phyloP scores from a whole-genome alignment of 2,888 invertebrate genomes.

The Rosalia funebris region DNA sequence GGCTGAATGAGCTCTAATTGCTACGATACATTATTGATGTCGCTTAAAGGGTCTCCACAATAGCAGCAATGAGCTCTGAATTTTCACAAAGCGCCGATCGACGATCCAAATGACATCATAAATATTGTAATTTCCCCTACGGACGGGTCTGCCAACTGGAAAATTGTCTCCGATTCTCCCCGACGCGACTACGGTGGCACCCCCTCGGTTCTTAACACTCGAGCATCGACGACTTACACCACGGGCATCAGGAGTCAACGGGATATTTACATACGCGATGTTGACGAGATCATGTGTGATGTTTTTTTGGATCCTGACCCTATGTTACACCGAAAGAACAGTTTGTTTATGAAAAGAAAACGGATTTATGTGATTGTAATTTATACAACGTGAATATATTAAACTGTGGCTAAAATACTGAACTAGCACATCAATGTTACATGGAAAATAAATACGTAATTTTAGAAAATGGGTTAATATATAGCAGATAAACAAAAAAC shows the following conservation, averaged over 20 bases:
- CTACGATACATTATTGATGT: conserved; percentile 60
- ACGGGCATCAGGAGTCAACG: conserved; percentile 21
- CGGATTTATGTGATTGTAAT: too few relatives aligned
- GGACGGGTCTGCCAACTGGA: conserved; percentile 52
- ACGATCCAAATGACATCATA: conserved; percentile 61
- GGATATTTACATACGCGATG: conserved; percentile 16
- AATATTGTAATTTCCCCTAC: conserved; percentile 61
- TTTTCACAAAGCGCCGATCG: conserved; percentile 55
- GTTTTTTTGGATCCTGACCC: too few relatives aligned
- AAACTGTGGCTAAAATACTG: too few relatives aligned
- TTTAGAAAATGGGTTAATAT: too few relatives aligned
- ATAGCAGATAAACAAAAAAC: too few relatives aligned
- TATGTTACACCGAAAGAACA: too few relatives aligned
- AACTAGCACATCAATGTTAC: too few relatives aligned
- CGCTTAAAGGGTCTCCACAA: conserved; percentile 52
- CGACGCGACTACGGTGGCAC: conserved; percentile 15
- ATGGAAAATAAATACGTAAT: too few relatives aligned
- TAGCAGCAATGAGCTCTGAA: conserved; percentile 53
- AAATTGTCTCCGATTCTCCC: conserved; percentile 53
- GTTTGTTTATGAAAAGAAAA: too few relatives aligned
- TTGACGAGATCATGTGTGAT: conserved; percentile 9
- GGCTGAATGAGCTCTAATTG: conserved; percentile 57
- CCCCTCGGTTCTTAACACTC: conserved; percentile 14
- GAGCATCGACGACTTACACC: conserved; percentile 20
- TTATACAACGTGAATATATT: too few relatives aligned